phyloP scores from a whole-genome alignment of 2,113 vertebrate genomes.

The Nerophis lumbriciformis region DNA sequence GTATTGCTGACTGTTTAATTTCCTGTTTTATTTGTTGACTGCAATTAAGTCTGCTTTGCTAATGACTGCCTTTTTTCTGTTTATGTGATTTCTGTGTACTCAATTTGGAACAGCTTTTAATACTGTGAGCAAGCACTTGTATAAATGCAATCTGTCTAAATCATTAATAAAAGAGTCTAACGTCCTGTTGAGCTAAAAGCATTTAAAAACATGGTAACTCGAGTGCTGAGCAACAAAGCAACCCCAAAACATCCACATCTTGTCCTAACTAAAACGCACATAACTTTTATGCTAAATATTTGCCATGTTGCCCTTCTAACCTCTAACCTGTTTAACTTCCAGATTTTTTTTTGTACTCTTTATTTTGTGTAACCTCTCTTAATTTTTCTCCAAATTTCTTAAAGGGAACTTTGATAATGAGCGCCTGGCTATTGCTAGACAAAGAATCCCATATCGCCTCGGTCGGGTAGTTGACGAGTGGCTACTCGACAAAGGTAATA shows the following conservation, averaged over 20 bases:
- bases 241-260: conserved; percentile 58
- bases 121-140: conserved; percentile 19
- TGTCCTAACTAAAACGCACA: conserved; percentile 68
- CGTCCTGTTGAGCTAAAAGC: conserved; percentile 45
- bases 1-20: conserved; percentile 32
- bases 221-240: conserved; percentile 63
- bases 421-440: conserved; percentile 98
- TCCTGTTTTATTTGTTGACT: conserved; percentile 21
- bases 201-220: conserved; percentile 69
- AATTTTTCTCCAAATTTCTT: conserved; percentile 90
- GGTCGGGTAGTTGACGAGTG: conserved; percentile 99
- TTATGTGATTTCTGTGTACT: conserved; percentile 38
- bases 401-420: conserved; percentile 98
- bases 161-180: conserved; percentile 75
- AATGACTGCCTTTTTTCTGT: conserved; percentile 36
- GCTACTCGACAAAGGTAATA: conserved; percentile 99
- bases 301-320: conserved; percentile 75
- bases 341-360: conserved; percentile 51
- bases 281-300: conserved; percentile 65
- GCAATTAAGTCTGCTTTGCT: conserved; percentile 24
- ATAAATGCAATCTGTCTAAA: conserved; percentile 62
- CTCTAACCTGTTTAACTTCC: conserved; percentile 80
- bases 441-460: conserved; percentile 97
- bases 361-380: conserved; percentile 69
- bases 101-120: conserved; percentile 26